Base-by-base conservation (phyloP, 2,888 invertebrate genomes). In the Congeria kusceri region DNA sequence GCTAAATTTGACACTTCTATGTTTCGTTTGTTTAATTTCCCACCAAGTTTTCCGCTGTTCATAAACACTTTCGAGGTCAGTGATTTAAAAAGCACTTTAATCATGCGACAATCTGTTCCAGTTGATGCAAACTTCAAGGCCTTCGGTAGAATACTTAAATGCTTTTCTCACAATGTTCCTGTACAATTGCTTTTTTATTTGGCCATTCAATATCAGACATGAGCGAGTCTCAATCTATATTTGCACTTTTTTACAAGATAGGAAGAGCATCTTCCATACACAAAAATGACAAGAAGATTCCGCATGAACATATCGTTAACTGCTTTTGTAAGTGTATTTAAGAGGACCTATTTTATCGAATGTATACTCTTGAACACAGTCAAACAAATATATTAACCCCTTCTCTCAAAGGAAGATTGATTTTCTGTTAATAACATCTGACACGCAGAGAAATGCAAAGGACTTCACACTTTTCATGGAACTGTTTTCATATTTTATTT, bases 91-190 rank as follows among this genome's bases (percentile, higher is more conserved):
- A 61, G 27, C 28, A 61, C 27, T 61, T 61, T 20, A 15, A 61
- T 25, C 11, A 61, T 25, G 13, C 27, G 28, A 25, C 61, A 13
- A 61, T 61, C 61, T 27, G 28, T 61, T 29, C 13, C 28, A 61
- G 61, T 61, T 25, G 61, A 61, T 13, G 61, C 61, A 61, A 13
- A 61, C n/a, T 25, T 28, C 61, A 61, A 61, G 7, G 61, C 61
- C 7, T 25, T 11, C 11, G 27, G 28, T 25, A 61, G 13, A 27
- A 61, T 25, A 61, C 25, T 13, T 27, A 9, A 11, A 61, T 25
- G 28, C n/a, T 61, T 61, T 61, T 29, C 27, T 61, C 61, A 61
- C 7, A n/a, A 56, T 56, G 11, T 56, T 56, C 56, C 56, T n/a
- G 11, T 56, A 56, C 11, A 56, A 20, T 56, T 23, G 56, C 56